Conservation (phyloP, 2,113 vertebrate genomes). For the Oreochromis spilurus region DNA sequence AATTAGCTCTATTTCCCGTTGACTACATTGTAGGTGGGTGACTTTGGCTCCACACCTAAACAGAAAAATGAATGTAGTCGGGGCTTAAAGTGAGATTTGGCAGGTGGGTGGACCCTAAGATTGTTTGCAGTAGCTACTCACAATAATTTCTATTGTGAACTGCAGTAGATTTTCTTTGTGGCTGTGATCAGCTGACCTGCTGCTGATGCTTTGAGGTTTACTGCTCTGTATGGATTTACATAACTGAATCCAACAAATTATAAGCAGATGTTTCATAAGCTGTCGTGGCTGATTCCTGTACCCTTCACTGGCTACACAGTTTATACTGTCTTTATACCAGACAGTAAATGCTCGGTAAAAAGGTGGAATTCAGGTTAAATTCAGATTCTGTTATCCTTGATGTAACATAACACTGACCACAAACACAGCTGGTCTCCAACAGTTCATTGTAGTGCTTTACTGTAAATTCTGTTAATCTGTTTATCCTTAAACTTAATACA, state of each 20-base stretch:
- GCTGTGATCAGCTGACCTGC: not conserved
- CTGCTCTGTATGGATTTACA: not conserved
- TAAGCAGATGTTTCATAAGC: not conserved
- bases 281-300: not conserved
- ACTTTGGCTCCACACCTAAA: not conserved
- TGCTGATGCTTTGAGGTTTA: not conserved
- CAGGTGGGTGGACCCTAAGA: not conserved
- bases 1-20: not conserved
- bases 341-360: not conserved
- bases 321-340: not conserved
- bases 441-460: not conserved
- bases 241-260: not conserved
- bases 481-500: not conserved
- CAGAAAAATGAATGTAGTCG: not conserved
- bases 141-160: not conserved
- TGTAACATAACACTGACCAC: not conserved
- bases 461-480: not conserved
- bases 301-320: not conserved
- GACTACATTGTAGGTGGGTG: not conserved
- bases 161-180: not conserved
- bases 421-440: not conserved
- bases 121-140: not conserved
- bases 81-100: not conserved
- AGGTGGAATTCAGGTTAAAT: not conserved
- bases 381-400: not conserved